These are phyloP conservation scores for Drosophila pegasa DNA, from an alignment of 2,888 invertebrate species.

Conservation along the genomic window DNA sequence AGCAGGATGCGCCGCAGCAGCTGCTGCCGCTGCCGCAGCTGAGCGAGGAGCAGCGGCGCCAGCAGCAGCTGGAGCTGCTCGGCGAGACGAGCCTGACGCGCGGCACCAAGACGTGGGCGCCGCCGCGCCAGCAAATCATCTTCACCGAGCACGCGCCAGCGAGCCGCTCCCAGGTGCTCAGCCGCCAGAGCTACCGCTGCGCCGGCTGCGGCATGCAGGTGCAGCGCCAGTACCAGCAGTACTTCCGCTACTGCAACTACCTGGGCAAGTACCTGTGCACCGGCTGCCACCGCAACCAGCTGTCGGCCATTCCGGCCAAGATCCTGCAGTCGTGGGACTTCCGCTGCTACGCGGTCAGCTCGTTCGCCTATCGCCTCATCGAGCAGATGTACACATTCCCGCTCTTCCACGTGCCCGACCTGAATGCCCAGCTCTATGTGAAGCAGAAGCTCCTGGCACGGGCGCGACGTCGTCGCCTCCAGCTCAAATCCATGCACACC, in stretches of 20 bases:
- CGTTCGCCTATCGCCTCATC: constrained; percentile 91
- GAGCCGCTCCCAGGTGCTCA: constrained; percentile 88
- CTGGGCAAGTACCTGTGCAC: constrained; percentile 94
- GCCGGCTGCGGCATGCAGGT: constrained; percentile 94
- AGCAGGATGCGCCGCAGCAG: constrained; percentile 91
- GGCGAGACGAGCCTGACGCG: constrained; percentile 86
- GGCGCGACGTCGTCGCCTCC: constrained; percentile 87
- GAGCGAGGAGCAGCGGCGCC: constrained; percentile 47
- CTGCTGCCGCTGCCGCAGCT: constrained; percentile 90
- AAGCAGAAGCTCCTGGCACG: constrained; percentile 87
- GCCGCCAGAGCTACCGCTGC: constrained; percentile 91
- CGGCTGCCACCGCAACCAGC: constrained; percentile 92
- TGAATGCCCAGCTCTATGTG: constrained; percentile 89
- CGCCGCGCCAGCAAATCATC: constrained; percentile 93
- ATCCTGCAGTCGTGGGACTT: constrained; percentile 86
- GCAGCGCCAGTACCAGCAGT: constrained; percentile 89
- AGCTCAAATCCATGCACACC: constrained; percentile 89
- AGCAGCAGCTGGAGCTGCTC: constrained; percentile 48
- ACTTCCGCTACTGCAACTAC: constrained; percentile 93
- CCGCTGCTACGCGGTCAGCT: constrained; percentile 91
- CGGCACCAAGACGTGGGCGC: constrained; percentile 93
- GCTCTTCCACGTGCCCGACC: constrained; percentile 90
- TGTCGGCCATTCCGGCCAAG: constrained; percentile 89
- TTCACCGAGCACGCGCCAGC: constrained; percentile 90
- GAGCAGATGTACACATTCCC: constrained; percentile 92